Conservation (phyloP, 2,797 vertebrate genomes). For the Champsocephalus gunnari region DNA sequence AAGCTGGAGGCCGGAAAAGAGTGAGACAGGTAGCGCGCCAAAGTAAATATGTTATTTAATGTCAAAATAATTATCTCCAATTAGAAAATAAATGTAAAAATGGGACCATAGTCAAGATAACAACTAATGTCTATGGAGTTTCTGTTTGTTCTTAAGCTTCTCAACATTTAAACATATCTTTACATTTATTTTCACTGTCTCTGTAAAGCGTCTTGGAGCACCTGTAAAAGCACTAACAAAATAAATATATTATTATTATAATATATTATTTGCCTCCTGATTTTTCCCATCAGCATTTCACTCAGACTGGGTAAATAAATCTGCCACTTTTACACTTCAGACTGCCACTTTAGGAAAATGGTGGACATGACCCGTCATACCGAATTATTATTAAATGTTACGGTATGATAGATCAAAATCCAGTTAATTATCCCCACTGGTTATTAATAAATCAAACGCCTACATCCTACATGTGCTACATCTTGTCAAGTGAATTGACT, state of each 20-base stretch:
- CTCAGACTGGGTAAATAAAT: background rate
- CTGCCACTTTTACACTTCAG: background rate
- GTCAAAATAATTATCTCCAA: background rate
- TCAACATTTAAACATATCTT: background rate
- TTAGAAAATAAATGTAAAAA: conserved; percentile 4
- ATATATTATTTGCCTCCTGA: background rate
- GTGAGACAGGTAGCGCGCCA: too few relatives aligned
- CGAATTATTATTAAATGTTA: background rate
- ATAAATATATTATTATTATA: too few relatives aligned
- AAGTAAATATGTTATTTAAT: too few relatives aligned
- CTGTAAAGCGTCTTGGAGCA: too few relatives aligned
- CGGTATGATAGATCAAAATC: background rate
- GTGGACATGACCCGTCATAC: background rate
- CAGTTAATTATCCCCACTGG: background rate
- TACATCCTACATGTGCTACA: background rate
- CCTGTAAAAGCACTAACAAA: too few relatives aligned
- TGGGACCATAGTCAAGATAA: background rate
- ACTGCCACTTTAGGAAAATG: too few relatives aligned
- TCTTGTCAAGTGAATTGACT: background rate
- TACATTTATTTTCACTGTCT: too few relatives aligned
- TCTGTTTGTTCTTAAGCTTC: background rate
- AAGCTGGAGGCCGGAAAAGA: too few relatives aligned
- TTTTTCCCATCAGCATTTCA: background rate
- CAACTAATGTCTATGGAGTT: background rate
- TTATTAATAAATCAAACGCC: background rate